Conservation (phyloP, 1,140 invertebrate genomes). For the Hylaeus volcanicus region DNA sequence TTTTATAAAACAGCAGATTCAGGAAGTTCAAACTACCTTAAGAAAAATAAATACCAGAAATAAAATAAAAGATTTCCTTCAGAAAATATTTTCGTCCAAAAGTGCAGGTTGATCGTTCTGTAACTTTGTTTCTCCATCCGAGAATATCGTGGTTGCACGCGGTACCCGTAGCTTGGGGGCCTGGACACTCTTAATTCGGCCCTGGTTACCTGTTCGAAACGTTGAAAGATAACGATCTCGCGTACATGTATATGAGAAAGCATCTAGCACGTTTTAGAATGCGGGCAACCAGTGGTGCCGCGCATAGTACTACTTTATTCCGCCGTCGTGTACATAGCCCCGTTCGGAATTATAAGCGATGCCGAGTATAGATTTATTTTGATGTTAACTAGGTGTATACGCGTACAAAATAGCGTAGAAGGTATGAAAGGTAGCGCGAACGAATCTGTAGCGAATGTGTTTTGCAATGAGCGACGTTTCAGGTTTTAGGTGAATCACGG, state of each 20-base stretch:
- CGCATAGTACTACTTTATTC: slow-evolving; percentile 65
- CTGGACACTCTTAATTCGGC: too few relatives aligned
- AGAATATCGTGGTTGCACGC: too few relatives aligned
- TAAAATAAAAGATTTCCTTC: too few relatives aligned
- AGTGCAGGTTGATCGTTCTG: too few relatives aligned
- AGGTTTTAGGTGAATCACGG: slow-evolving; percentile 57
- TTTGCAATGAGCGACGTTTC: slow-evolving; percentile 1
- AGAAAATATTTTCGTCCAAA: too few relatives aligned
- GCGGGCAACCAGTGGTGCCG: slow-evolving; percentile 17
- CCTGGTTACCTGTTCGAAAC: slow-evolving; percentile 25
- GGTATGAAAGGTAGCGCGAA: slow-evolving; percentile 42
- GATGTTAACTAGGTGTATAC: slow-evolving; percentile 81
- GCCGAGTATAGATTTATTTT: slow-evolving; percentile 80
- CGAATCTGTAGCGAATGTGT: neutral
- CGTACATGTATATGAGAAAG: slow-evolving; percentile 58
- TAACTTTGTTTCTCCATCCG: too few relatives aligned
- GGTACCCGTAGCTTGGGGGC: too few relatives aligned
- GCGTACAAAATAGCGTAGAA: slow-evolving; percentile 51
- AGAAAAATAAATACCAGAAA: too few relatives aligned
- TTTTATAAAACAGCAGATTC: too few relatives aligned
- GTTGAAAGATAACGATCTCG: slow-evolving; percentile 43
- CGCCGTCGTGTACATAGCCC: slow-evolving; percentile 73
- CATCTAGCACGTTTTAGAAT: slow-evolving; percentile 24
- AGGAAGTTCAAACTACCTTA: too few relatives aligned
- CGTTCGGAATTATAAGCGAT: slow-evolving; percentile 70